Base-by-base conservation (phyloP, 2,113 vertebrate species). In the Odontophorus gujanensis region DNA sequence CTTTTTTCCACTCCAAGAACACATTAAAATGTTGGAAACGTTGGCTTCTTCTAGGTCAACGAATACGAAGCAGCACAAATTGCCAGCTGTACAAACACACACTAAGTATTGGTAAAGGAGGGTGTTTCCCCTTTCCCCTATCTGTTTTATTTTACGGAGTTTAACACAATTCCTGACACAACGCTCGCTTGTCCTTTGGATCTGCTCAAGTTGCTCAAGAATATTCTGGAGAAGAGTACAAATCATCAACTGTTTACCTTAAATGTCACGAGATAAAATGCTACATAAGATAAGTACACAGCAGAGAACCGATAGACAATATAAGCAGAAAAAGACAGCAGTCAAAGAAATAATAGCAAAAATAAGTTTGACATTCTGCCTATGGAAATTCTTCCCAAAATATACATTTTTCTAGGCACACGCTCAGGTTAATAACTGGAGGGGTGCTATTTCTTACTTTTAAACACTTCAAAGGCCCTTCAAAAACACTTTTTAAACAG, bases 71-170 rank as follows among this genome's bases (percentile, higher is more conserved):
- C 66, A 89, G 93, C 66, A 26, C 85, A 89, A 93, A 85, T 1
- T 95, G 75, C 92, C 96, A 96, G 94, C 96, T 97, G 97, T 94
- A 74, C 94, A 96, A 97, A 95, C 89, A 97, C 1, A n/a, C 10
- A 42, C 68, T 17, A 63, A 95, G 85, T 38, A 84, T 43, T 55
- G 91, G 55, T 85, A 76, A 58, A 75, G 87, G 66, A 92, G 68
- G 95, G 58, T 82, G 89, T 74, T 87, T 71, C 69, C 85, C 89
- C 72, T 50, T 51, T 80, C 77, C 62, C 7, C 0, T 55, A 88
- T 81, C 95, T 96, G 95, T 18, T 95, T 96, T 96, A 95, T 95
- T 96, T 94, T 89, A 95, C 43, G 7, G 61, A 87, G 45, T 91
- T 90, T 93, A 75, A 95, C 95, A 94, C 94, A 92, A 89, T 47